Evolutionary conservation across 2,113 vertebrate genomes (phyloP).

Genomic region (Onychorhynchus coronatus): DNA sequence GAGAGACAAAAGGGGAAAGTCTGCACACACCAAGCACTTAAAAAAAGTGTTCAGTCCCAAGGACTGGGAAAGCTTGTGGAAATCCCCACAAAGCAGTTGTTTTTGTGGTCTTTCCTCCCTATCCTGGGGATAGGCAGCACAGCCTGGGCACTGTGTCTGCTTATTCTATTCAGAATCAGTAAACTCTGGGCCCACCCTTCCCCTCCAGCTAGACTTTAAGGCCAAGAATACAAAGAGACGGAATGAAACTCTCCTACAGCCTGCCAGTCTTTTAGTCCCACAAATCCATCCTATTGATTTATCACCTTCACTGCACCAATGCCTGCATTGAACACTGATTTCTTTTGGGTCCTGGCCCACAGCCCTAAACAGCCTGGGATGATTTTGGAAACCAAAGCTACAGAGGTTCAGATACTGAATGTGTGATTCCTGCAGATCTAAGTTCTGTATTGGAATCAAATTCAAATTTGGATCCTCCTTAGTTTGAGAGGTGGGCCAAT

Average conservation of each 20-base stretch:
- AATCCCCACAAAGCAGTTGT: not conserved
- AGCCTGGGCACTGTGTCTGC: not conserved
- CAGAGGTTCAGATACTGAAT: not conserved
- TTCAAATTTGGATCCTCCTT: not conserved
- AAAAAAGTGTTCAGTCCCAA: accelerated
- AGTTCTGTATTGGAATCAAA: not conserved
- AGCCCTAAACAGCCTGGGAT: not conserved
- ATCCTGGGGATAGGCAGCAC: not conserved
- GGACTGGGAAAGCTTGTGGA: not conserved
- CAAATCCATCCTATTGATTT: not conserved
- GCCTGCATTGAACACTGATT: not conserved
- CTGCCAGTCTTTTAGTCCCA: not conserved
- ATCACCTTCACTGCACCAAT: not conserved
- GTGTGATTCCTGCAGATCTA: not conserved
- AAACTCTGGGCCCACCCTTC: not conserved
- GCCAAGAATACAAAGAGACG: not conserved
- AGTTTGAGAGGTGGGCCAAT: not conserved
- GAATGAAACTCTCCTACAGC: not conserved
- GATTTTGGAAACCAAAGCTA: not conserved
- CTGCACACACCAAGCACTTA: accelerated
- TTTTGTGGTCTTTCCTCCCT: not conserved
- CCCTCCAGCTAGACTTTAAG: not conserved
- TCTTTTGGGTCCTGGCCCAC: not conserved
- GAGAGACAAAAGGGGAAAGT: not conserved
- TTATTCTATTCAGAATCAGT: not conserved